Base-by-base conservation (phyloP, 1,140 invertebrate genomes). In the Drosophila nebulosa region DNA sequence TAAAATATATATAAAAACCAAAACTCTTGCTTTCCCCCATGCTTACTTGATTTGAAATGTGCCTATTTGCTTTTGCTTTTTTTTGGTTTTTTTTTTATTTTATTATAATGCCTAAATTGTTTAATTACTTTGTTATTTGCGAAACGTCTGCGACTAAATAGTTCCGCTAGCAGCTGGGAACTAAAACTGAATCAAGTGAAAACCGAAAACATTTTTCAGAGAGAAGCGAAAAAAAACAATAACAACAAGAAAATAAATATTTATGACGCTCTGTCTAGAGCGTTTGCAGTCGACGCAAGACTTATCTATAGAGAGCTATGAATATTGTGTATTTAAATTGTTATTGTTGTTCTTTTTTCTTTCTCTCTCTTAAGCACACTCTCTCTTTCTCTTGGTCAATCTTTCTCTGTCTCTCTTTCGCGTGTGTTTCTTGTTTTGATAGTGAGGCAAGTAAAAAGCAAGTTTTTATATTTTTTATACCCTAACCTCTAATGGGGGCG, bases 251-350 rank as follows among this genome's bases (percentile, higher is more conserved):
- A 75, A 79, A 89, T 76, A 78, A 69, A 86, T 88, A 88, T 88
- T 88, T 86, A 88, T 88, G 78, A 88, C 83, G 78, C 78, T 83
- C 65, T 68, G 60, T 78, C 75, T 79, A 77, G 39, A 46, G 39
- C 39, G 35, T 14, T 36, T 12, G 12, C n/a, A 62, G 84, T 30
- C 14, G 21, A 32, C 56, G 60, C 52, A 73, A 64, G 69, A 86
- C 69, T 88, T 83, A 88, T 86, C 81, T 78, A 70, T 51, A 61
- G 18, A 58, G 21, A 61, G 50, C 65, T 74, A 50, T 36, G 36
- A 56, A 64, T 57, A 74, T 56, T 57, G 64, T 63, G 39, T 78
- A 80, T 80, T 86, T 51, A 74, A 80, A 86, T 81, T 51, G 71
- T 70, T 77, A 57, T 60, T 68, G 36, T 30, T 60, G 60, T 32